A percentile compares a stretch with the other conserved stretches of the same genome.
These are phyloP conservation scores for Gadopsis marmoratus DNA, from an alignment of 2,797 vertebrate species.

Conservation along the genomic window DNA sequence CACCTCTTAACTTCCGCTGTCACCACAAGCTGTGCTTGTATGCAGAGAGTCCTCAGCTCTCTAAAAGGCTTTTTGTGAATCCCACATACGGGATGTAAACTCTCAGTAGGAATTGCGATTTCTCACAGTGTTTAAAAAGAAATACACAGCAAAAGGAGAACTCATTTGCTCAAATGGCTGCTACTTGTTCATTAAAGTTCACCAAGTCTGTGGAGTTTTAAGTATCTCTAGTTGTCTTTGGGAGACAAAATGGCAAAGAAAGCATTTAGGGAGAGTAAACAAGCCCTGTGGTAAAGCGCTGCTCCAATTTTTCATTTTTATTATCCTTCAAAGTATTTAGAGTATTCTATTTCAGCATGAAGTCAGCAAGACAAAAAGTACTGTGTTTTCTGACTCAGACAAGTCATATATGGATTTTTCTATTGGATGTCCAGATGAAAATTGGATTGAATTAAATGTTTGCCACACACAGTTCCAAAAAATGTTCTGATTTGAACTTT, in stretches of 20 bases:
- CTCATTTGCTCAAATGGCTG: constrained; percentile 1
- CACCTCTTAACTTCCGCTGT: constrained; percentile 63
- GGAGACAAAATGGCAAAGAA: constrained; percentile 49
- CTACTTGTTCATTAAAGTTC: constrained; percentile 39
- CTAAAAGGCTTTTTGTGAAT: constrained; percentile 36
- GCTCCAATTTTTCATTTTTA: constrained; percentile 60
- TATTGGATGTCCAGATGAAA: neutral
- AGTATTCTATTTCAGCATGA: constrained; percentile 46
- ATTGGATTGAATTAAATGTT: neutral
- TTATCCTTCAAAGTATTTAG: constrained; percentile 55
- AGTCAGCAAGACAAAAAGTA: constrained; percentile 31
- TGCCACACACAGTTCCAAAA: neutral
- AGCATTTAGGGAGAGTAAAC: constrained; percentile 58
- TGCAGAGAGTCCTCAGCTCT: constrained; percentile 36
- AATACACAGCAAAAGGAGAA: constrained; percentile 35
- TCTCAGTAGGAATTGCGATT: neutral
- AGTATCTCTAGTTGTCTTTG: constrained; percentile 43
- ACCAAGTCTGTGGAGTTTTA: constrained; percentile 39
- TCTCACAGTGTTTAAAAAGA: constrained; percentile 12
- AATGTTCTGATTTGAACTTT: neutral
- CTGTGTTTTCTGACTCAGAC: constrained; percentile 8
- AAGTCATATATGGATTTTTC: constrained; percentile 17
- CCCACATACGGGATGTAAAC: constrained; percentile 23
- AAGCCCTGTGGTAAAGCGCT: constrained; percentile 52
- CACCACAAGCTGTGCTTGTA: constrained; percentile 60